These are phyloP conservation scores for Neelides sp. DNA, from an alignment of 1,140 invertebrate genomes.

Conservation along the genomic window DNA sequence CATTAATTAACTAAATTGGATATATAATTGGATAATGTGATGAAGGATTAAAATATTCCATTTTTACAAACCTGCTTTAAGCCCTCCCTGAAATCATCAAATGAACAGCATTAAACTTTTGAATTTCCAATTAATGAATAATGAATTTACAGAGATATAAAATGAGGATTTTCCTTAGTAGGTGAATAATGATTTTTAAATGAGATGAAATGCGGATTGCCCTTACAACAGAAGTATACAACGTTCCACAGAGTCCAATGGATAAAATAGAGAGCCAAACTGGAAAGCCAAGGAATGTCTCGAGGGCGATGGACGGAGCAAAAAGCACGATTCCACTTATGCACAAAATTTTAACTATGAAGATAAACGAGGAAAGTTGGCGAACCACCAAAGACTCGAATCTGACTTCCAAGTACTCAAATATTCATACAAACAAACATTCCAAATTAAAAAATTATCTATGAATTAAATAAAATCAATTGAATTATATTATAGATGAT, in stretches of 20 bases:
- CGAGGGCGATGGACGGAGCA: constrained; percentile 28
- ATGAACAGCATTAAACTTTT: too few species aligned
- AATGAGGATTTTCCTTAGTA: background rate
- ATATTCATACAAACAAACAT: too few species aligned
- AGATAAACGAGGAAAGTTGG: constrained; percentile 13
- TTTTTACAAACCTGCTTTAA: too few species aligned
- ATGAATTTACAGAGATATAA: background rate
- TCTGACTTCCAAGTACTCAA: constrained; percentile 23
- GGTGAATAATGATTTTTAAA: background rate
- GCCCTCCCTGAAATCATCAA: constrained; percentile 21
- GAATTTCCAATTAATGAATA: too few species aligned
- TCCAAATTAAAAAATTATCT: too few species aligned
- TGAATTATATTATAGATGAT: too few species aligned
- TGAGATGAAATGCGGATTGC: background rate
- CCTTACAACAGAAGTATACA: constrained; percentile 19
- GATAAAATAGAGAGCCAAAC: constrained; percentile 23
- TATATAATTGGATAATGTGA: too few species aligned
- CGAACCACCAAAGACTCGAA: constrained; percentile 15
- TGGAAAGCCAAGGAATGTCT: constrained; percentile 29
- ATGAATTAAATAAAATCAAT: too few species aligned
- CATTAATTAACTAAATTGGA: too few species aligned
- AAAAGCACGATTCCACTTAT: constrained; percentile 28
- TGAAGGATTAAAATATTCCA: too few species aligned
- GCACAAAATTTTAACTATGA: constrained; percentile 16
- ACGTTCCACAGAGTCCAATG: constrained; percentile 21